These are phyloP conservation scores for Paralvinella palmiformis DNA, from an alignment of 1,140 invertebrate genomes.

Conservation along the genomic window DNA sequence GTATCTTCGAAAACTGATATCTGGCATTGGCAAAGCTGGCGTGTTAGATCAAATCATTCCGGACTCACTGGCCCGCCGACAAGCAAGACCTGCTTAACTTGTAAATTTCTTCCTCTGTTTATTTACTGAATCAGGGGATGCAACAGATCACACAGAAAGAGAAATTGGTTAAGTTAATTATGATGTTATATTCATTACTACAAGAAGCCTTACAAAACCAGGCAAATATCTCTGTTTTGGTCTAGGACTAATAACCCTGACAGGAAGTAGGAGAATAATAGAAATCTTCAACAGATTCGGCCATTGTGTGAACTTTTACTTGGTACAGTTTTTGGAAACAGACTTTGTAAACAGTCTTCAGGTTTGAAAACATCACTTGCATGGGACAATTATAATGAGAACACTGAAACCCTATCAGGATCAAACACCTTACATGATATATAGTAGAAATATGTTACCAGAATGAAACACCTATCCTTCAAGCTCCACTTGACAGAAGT, in stretches of 20 bases:
- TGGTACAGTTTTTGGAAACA: conserved; percentile 12
- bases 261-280: conserved; percentile 18
- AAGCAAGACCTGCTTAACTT: background rate
- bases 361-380: conserved; percentile 31
- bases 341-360: background rate
- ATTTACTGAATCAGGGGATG: background rate
- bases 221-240: conserved; percentile 11
- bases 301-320: conserved; percentile 12
- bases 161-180: background rate
- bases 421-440: conserved; percentile 51
- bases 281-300: conserved; percentile 15
- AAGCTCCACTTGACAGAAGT: background rate
- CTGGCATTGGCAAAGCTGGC: background rate
- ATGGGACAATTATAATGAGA: conserved; percentile 50
- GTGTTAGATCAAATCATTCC: background rate
- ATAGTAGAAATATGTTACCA: conserved; percentile 48
- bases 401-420: conserved; percentile 47
- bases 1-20: background rate
- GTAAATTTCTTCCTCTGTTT: background rate
- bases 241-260: conserved; percentile 13
- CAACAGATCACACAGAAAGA: background rate
- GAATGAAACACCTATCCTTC: background rate
- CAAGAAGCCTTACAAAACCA: conserved; percentile 5
- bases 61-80: background rate
- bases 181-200: conserved; percentile 1